Evolutionary conservation across 2,888 invertebrate species (phyloP), one percentile per base, ranked within the genome.

Genomic region (Drosophila multiciliata): DNA sequence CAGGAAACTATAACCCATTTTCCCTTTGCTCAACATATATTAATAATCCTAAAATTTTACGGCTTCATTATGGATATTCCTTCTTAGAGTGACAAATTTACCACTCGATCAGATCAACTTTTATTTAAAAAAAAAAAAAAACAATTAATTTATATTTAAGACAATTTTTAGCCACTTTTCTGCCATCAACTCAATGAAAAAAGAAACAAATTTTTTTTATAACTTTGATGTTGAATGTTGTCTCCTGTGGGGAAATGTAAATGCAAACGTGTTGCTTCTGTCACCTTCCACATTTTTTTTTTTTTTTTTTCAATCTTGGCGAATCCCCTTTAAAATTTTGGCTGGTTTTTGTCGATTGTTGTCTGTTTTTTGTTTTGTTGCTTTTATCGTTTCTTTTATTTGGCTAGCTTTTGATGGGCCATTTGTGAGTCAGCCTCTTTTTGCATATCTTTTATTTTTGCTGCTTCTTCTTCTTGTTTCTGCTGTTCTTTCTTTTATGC

Each of bases 331-430:
- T 48, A 53, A 42, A 58, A 49, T 32, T 48, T 48, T 38, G 42
- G 36, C 33, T 35, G 49, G n/a, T 29, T 29, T 29, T 67, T 45
- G 64, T 52, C 29, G 17, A 50, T 58, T 65, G 49, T 58, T 52
- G 40, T 29, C 17, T 8, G 15, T 35, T 23, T 2, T 1, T 23
- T 23, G 1, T 23, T 23, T 53, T 58, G 67, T 62, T 74, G 67
- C 38, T 71, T 79, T 79, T 74, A 79, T 75, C 62, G 57, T 58
- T 49, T 40, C 40, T 73, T 79, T 75, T 71, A 73, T 82, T 84
- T 70, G 85, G 58, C 65, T 64, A 69, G 60, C 73, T 74, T 77
- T 88, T 84, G 89, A 88, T 86, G 87, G 88, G 55, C 86, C 68
- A 83, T 86, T 84, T 78, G 71, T 73, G 42, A 49, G 73, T 62